Evolutionary conservation across 2,888 invertebrate genomes (phyloP).

Genomic region (Hymenopus coronatus): DNA sequence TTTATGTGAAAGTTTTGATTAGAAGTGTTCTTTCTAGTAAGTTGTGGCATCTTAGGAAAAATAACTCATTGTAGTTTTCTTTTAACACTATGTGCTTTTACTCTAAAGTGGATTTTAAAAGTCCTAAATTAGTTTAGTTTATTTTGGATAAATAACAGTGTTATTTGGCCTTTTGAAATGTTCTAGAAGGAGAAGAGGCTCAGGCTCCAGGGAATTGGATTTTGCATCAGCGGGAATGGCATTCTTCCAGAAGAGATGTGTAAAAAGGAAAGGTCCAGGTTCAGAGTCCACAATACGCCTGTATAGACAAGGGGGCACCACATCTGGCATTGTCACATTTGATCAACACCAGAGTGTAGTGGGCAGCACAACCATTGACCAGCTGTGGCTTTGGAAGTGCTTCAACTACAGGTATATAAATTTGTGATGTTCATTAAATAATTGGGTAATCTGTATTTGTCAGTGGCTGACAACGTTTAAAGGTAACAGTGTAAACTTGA

Average conservation of each 20-base stretch:
- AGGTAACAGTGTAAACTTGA: no score
- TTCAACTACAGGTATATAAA: constrained; percentile 68
- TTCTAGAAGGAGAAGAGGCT: background rate
- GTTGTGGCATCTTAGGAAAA: no score
- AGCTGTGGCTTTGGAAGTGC: constrained; percentile 67
- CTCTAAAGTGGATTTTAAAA: no score
- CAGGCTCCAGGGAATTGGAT: constrained; percentile 44
- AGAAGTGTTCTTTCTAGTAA: no score
- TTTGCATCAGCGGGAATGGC: constrained; percentile 63
- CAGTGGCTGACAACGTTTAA: no score
- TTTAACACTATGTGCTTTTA: no score
- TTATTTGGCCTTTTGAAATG: background rate
- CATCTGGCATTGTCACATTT: background rate
- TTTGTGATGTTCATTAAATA: no score
- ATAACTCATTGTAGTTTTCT: no score
- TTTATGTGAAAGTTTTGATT: no score
- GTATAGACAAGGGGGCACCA: background rate
- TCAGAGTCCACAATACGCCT: background rate
- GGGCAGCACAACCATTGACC: constrained; percentile 47
- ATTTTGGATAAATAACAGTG: no score
- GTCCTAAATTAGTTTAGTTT: no score
- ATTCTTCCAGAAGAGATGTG: constrained; percentile 56
- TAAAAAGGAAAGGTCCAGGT: background rate
- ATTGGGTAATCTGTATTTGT: no score
- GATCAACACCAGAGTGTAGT: constrained; percentile 15